Percentiles rank a stretch among this genome's conserved stretches.
These are phyloP conservation scores for Melanostigma gelatinosum DNA, from an alignment of 2,113 vertebrate genomes.

Conservation along the genomic window DNA sequence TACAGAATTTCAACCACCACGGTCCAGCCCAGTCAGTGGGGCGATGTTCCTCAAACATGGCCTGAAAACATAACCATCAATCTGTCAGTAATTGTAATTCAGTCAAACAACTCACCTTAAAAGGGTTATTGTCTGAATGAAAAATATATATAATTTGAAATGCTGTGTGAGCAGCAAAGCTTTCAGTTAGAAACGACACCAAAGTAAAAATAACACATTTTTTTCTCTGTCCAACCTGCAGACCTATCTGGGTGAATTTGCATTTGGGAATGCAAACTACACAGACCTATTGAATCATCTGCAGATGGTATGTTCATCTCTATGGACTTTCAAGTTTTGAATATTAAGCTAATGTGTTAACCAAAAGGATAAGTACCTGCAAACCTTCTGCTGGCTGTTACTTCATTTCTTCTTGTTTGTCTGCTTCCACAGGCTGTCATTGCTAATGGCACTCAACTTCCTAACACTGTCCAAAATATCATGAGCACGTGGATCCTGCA, in stretches of 20 bases:
- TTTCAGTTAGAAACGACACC: neutral
- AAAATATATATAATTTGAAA: neutral
- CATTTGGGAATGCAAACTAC: conserved; percentile 86
- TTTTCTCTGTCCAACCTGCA: conserved; percentile 40
- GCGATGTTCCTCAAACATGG: neutral
- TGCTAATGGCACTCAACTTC: fast-evolving
- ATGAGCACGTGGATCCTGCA: conserved; percentile 95
- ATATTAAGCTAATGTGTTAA: neutral
- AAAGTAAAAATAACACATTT: neutral
- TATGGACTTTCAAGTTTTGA: too few relatives aligned
- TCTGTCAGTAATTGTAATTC: neutral
- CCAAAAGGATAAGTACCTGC: neutral
- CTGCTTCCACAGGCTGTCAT: conserved; percentile 69
- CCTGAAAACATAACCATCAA: neutral
- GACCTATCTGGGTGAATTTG: conserved; percentile 82
- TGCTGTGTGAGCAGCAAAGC: neutral
- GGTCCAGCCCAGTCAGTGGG: neutral
- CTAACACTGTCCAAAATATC: conserved; percentile 66
- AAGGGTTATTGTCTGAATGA: neutral
- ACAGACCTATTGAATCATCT: conserved; percentile 89
- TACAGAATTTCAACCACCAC: too few relatives aligned
- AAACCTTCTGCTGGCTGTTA: neutral
- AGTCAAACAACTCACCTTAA: neutral
- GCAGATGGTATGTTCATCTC: conserved; percentile 76
- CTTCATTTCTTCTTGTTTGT: neutral